A percentile compares a stretch with the other conserved stretches of the same genome.
Conservation (phyloP, 2,888 invertebrate genomes). For the Phortica okadai region DNA sequence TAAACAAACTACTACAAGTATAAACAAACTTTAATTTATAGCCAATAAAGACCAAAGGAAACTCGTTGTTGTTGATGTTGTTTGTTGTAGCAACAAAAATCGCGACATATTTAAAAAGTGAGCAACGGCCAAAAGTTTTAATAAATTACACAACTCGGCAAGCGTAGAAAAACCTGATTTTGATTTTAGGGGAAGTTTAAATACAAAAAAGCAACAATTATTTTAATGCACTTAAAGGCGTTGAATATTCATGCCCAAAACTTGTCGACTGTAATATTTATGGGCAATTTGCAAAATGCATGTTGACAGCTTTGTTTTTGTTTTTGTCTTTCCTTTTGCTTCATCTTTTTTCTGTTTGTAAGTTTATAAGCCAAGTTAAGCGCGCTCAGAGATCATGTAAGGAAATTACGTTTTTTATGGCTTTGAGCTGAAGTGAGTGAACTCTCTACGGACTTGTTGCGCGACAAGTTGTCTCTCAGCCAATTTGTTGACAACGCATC, state of each 20-base stretch:
- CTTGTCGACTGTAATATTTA: conserved; percentile 22
- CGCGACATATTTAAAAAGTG: background rate
- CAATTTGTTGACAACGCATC: conserved; percentile 36
- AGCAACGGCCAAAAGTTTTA: background rate
- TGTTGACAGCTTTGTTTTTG: conserved; percentile 56
- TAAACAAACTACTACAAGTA: background rate
- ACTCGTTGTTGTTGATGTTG: background rate
- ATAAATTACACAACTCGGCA: background rate
- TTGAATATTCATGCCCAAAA: conserved; percentile 15
- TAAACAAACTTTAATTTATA: conserved; percentile 8
- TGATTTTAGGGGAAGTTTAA: background rate
- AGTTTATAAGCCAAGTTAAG: conserved; percentile 45
- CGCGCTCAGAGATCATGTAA: background rate
- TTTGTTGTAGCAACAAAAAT: background rate
- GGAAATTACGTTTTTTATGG: background rate
- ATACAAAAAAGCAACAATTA: background rate
- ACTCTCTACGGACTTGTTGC: background rate
- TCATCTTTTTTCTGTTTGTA: conserved; percentile 33
- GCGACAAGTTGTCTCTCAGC: background rate
- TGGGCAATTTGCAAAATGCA: conserved; percentile 30
- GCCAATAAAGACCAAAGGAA: background rate
- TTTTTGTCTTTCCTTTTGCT: background rate
- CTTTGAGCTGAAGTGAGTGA: conserved; percentile 4
- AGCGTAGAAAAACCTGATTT: background rate
- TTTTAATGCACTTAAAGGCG: background rate